Evolutionary conservation across 1,140 invertebrate species (phyloP), one percentile per base, ranked within the genome.

Genomic region (Saccostrea cuccullata): DNA sequence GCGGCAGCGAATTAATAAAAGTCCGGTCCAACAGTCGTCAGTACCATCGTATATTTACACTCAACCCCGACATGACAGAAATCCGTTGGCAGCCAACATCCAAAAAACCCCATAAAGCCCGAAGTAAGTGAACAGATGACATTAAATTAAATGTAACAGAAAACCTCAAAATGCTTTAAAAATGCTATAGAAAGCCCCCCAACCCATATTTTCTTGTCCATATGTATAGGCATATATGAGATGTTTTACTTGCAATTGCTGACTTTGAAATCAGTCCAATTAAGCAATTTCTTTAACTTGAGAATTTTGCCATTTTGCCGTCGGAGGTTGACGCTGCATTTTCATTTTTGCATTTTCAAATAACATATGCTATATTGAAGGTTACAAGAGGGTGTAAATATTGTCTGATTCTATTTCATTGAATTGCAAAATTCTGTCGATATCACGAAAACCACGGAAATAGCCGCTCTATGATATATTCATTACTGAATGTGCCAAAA

Each of bases 31-130:
- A 96, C 93, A 95, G 96, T 85, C 94, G 96, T 6, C 96, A 96
- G 90, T 97, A 96, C 91, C 95, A 96, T 84, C 94, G 96, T 13
- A 96, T 96, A 90, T 97, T 96, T 93, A 94, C 95, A 30, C 93
- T 97, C 13, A 95, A 96, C 87, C 94, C 95, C 82, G 96, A 96
- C 90, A 93, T 96, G 83, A 96, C 95, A 9, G 95, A 96, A 88
- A 95, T 97, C n/a, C 93, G 96, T 82, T 97, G 96, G 96, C 95
- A 96, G 58, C 96, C 96, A 20, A 96, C 96, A 0, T 96, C 96
- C 73, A 97, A 97, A 92, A 97, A 97, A 91, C 95, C 96, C 23
- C 96, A 96, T 87, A 96, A 96, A 94, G 96, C 96, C 6, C 94
- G 95, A 94, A 95, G 96, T 96, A 94, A 95, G 95, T 94, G 17